These are phyloP conservation scores for Ibycter americanus DNA, from an alignment of 2,797 vertebrate species.

Conservation along the genomic window DNA sequence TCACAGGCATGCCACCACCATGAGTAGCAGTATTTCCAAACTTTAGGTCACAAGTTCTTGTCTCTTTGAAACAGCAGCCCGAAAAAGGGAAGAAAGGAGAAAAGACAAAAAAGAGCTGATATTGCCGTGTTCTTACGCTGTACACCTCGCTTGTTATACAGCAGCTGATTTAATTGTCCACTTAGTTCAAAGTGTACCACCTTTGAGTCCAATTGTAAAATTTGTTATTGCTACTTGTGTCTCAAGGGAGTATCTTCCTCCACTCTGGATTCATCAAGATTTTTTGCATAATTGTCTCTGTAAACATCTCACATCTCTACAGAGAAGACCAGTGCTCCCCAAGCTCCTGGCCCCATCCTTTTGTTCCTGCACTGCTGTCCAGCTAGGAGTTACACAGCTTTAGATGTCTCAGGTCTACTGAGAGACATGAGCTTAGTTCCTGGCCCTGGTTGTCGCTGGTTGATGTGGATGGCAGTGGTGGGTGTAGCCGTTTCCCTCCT, in stretches of 20 bases:
- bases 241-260: background rate
- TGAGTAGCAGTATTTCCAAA: background rate
- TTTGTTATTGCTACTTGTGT: background rate
- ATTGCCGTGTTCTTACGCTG: accelerated
- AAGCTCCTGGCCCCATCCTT: background rate
- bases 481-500: background rate
- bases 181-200: background rate
- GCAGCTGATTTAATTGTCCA: background rate
- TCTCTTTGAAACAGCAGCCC: background rate
- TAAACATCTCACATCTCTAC: background rate
- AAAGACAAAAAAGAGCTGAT: background rate
- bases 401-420: background rate
- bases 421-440: background rate
- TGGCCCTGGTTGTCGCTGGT: background rate
- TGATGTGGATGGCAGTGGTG: background rate
- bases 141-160: background rate
- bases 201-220: background rate
- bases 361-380: background rate
- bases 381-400: background rate
- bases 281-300: background rate
- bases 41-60: background rate
- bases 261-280: background rate
- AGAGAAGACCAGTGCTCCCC: background rate
- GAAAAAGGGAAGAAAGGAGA: too few relatives aligned
- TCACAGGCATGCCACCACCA: background rate